These are phyloP conservation scores for Phataginus tricuspis DNA, from an alignment of 2,797 vertebrate species.

Conservation along the genomic window DNA sequence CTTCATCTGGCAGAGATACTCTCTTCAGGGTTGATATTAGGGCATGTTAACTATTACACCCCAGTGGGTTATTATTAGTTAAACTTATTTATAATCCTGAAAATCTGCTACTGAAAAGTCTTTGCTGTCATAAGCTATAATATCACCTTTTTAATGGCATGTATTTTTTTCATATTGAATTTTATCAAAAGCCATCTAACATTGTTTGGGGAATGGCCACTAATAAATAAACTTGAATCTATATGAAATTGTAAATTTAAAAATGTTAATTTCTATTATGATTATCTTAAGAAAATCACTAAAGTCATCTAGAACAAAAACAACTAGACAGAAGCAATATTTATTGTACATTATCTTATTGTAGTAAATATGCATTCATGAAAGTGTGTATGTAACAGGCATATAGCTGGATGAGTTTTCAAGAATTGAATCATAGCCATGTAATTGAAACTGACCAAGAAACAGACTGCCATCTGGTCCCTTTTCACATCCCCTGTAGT, in stretches of 20 bases:
- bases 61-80: constrained; percentile 61
- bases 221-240: background rate
- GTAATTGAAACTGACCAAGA: background rate
- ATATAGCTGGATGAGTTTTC: background rate
- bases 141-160: constrained; percentile 43
- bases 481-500: background rate
- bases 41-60: constrained; percentile 68
- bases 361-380: background rate
- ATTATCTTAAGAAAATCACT: background rate
- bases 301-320: background rate
- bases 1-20: constrained; percentile 78
- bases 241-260: constrained; percentile 58
- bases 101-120: constrained; percentile 40
- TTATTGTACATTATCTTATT: background rate
- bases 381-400: background rate
- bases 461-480: background rate
- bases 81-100: constrained; percentile 76
- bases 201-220: background rate
- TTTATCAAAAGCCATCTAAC: background rate
- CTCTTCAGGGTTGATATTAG: constrained; percentile 80
- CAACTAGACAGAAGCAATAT: background rate
- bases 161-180: constrained; percentile 2
- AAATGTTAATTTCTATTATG: constrained; percentile 61
- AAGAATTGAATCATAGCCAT: background rate
- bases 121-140: background rate